Base-by-base conservation (phyloP, 2,888 invertebrate species). In the Lasiommata megera region DNA sequence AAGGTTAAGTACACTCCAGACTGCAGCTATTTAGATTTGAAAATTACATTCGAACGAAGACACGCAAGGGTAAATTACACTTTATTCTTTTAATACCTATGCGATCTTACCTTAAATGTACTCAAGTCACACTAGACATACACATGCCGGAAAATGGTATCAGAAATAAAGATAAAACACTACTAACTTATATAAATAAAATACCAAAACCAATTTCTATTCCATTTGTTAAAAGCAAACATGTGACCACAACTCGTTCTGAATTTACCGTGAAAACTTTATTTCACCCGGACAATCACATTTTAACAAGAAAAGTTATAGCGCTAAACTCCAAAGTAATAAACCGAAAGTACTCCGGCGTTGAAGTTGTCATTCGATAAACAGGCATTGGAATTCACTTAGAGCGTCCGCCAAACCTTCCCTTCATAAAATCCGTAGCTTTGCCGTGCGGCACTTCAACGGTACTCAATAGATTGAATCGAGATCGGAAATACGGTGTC, bases 381-480 rank as follows among this genome's bases (percentile, higher is more conserved):
- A 50, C 56, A 56, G 50, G 38, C 44, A 56, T 52, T 56, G 51
- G 51, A 56, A 46, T 56, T 51, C 56, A 46, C 51, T 52, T 51
- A 41, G 38, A 44, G 46, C n/a, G 12, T 52, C 51, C 44, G 44
- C 17, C 51, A 56, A 56, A 56, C 38, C 56, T 46, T 51, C 36
- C 56, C 56, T 51, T 56, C 56, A 52, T 56, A 56, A 56, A 51
- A 52, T 29, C 51, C 53, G 40, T 34, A 52, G 52, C 54, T 50
- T 51, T 46, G 41, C 41, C 44, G 54, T 28, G 38, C 54, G 51
- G 40, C 52, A 52, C 55, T 56, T 55, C 46, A 60, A 41, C 51
- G 52, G 37, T 18, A 41, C 47, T 52, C 51, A 55, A 60, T 55
- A 59, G 51, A 62, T 62, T 59, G 54, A 43, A 59, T 62, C 47